Conservation (phyloP, 2,888 invertebrate genomes). For the Xestia sexstrigata region DNA sequence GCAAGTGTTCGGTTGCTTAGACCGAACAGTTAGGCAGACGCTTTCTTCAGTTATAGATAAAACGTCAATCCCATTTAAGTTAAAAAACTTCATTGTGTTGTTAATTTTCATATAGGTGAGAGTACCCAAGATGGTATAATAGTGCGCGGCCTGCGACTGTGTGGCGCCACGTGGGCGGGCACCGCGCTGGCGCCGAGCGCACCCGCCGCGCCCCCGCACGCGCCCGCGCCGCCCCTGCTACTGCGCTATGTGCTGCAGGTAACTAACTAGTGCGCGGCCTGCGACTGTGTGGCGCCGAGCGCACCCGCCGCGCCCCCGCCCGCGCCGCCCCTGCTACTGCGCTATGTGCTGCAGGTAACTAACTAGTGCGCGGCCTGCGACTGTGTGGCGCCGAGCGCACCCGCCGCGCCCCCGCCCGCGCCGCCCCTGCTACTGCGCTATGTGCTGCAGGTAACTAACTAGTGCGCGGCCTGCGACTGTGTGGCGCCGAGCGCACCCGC, state of each 20-base stretch:
- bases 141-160: constrained; percentile 76
- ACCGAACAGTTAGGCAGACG: background rate
- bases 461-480: no score
- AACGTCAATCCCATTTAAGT: background rate
- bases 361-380: no score
- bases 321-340: no score
- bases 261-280: background rate
- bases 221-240: constrained; percentile 80
- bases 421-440: no score
- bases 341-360: no score
- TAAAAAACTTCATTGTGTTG: background rate
- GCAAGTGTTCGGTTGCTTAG: no score
- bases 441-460: no score
- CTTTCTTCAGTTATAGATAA: background rate
- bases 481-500: no score
- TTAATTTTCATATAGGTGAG: constrained; percentile 22
- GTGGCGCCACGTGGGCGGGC: constrained; percentile 77
- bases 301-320: no score
- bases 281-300: no score
- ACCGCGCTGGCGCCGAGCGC: constrained; percentile 68
- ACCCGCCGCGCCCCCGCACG: constrained; percentile 72
- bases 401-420: no score
- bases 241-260: constrained; percentile 74
- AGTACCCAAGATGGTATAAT: constrained; percentile 59
- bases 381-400: no score